These are phyloP conservation scores for Agrenia bidenticulata DNA, from an alignment of 2,888 invertebrate genomes.

Conservation along the genomic window DNA sequence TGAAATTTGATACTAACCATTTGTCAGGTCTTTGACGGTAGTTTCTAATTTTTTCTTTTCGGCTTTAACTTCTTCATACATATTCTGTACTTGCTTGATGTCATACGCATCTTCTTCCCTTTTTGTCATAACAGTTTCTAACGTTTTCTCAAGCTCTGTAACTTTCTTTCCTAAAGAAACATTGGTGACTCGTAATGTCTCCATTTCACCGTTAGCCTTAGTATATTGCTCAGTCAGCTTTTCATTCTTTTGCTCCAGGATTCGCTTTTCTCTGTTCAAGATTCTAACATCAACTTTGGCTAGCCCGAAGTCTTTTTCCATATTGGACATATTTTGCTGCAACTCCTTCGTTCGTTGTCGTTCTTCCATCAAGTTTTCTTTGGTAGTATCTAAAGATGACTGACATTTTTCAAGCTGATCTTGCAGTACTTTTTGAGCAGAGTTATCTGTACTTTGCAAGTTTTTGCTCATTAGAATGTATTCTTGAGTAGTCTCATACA, in stretches of 20 bases:
- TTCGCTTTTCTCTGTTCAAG: constrained; percentile 24
- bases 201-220: background rate
- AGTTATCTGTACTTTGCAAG: background rate
- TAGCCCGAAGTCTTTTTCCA: constrained; percentile 31
- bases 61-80: background rate
- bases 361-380: constrained; percentile 7
- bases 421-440: background rate
- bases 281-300: constrained; percentile 38
- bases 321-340: constrained; percentile 7
- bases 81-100: background rate
- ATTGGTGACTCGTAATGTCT: background rate
- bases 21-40: constrained; percentile 7
- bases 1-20: no score
- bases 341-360: constrained; percentile 16
- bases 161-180: background rate
- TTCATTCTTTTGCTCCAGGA: constrained; percentile 5
- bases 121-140: background rate
- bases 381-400: background rate
- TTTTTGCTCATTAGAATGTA: background rate
- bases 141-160: background rate
- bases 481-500: constrained; percentile 8
- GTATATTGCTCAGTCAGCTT: background rate
- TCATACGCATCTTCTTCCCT: constrained; percentile 8
- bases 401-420: constrained; percentile 9
- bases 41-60: constrained; percentile 6